Evolutionary conservation across 2,113 vertebrate species (phyloP).

Genomic region (Pithys albifrons): DNA sequence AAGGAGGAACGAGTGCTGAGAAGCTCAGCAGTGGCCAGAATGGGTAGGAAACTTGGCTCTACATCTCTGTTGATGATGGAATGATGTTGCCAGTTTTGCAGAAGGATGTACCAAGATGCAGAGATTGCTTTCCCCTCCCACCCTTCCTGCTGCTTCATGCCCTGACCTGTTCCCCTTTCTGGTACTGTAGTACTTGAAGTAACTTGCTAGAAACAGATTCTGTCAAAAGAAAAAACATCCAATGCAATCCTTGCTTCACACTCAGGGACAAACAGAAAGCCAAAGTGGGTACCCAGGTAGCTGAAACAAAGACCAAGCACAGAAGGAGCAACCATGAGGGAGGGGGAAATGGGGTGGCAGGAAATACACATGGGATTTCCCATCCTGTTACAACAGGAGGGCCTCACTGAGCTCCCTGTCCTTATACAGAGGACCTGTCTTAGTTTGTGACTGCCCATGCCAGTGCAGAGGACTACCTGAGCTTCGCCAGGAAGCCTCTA

Average conservation of each 20-base stretch:
- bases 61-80: background rate
- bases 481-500: background rate
- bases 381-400: background rate
- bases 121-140: background rate
- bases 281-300: background rate
- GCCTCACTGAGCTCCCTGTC: background rate
- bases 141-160: background rate
- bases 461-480: background rate
- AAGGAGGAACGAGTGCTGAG: background rate
- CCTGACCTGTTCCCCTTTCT: accelerated
- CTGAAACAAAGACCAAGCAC: background rate
- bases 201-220: background rate
- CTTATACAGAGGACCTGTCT: background rate
- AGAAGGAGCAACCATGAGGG: accelerated
- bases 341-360: accelerated
- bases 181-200: background rate
- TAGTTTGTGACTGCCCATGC: background rate
- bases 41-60: background rate
- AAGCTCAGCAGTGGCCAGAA: background rate
- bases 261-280: background rate
- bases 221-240: background rate
- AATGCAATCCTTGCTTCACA: background rate
- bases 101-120: background rate
- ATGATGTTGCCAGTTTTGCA: background rate
- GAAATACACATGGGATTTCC: background rate